These are phyloP conservation scores for Yponomeuta evonymella DNA, from an alignment of 2,888 invertebrate species.

Conservation along the genomic window DNA sequence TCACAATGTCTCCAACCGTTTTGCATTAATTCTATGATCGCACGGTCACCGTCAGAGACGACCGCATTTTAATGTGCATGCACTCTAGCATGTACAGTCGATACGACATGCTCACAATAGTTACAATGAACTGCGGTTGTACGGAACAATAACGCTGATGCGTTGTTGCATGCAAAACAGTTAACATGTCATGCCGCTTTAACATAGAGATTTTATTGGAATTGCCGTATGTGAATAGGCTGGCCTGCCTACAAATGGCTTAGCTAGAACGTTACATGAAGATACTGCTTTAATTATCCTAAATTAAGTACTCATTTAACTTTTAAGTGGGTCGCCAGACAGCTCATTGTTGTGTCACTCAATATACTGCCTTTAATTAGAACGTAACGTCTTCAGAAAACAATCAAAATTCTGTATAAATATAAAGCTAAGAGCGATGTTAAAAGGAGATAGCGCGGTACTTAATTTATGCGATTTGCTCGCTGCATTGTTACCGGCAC, in stretches of 20 bases:
- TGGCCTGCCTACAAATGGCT: conserved; percentile 24
- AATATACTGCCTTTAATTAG: conserved; percentile 9
- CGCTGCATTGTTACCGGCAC: conserved; percentile 45
- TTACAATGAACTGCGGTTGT: conserved; percentile 35
- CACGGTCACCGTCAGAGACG: conserved; percentile 54
- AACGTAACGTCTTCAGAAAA: not conserved
- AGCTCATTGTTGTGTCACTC: not conserved
- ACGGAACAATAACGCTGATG: conserved; percentile 66
- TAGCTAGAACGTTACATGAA: not conserved
- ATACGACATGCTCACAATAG: conserved; percentile 38
- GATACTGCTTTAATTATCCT: not conserved
- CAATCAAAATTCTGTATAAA: conserved; percentile 7
- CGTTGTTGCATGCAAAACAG: conserved; percentile 68
- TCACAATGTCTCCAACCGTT: conserved; percentile 7
- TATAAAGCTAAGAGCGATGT: conserved; percentile 29
- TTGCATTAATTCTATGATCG: conserved; percentile 23
- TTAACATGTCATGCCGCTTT: conserved; percentile 60
- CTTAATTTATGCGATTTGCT: conserved; percentile 60
- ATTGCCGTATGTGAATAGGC: conserved; percentile 38
- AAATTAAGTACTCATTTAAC: not conserved
- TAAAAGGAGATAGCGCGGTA: conserved; percentile 38
- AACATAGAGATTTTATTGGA: conserved; percentile 59
- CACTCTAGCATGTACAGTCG: conserved; percentile 38
- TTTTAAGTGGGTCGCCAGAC: not conserved
- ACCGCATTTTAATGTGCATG: conserved; percentile 72